phyloP scores from a whole-genome alignment of 1,140 invertebrate species.

The Pantala flavescens region DNA sequence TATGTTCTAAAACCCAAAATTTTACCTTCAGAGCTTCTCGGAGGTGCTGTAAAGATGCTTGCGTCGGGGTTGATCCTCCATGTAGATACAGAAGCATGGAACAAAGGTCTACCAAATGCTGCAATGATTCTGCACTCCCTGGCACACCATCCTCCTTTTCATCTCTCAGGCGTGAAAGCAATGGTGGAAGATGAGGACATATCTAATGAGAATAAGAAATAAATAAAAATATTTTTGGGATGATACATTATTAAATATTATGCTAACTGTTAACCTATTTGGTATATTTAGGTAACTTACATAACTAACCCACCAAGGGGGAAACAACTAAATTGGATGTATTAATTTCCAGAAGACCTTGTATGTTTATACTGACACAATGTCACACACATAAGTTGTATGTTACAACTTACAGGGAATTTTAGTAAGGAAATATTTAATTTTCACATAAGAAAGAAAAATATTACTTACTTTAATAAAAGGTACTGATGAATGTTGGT shows the following conservation, averaged over 20 bases:
- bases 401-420: too few relatives aligned
- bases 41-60: neutral
- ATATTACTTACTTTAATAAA: slow-evolving; percentile 33
- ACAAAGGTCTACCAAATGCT: neutral
- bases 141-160: slow-evolving; percentile 14
- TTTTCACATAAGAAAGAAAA: too few relatives aligned
- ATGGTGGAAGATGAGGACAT: slow-evolving; percentile 37
- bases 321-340: too few relatives aligned
- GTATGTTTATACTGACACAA: too few relatives aligned
- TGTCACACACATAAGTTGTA: too few relatives aligned
- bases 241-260: too few relatives aligned
- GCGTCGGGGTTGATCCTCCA: neutral
- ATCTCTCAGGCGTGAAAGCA: slow-evolving; percentile 33
- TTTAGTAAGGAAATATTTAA: too few relatives aligned
- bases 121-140: neutral
- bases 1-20: too few relatives aligned
- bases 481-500: slow-evolving; percentile 35
- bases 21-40: neutral
- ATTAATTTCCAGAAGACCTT: too few relatives aligned
- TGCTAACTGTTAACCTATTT: too few relatives aligned
- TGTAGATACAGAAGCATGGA: neutral
- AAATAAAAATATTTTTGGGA: slow-evolving; percentile 34
- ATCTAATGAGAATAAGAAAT: slow-evolving; percentile 39
- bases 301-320: too few relatives aligned
- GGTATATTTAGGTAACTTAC: too few relatives aligned